A percentile compares a stretch with the other conserved stretches of the same genome.
Conservation (phyloP, 2,113 vertebrate genomes). For the Ammodramus savannarum region DNA sequence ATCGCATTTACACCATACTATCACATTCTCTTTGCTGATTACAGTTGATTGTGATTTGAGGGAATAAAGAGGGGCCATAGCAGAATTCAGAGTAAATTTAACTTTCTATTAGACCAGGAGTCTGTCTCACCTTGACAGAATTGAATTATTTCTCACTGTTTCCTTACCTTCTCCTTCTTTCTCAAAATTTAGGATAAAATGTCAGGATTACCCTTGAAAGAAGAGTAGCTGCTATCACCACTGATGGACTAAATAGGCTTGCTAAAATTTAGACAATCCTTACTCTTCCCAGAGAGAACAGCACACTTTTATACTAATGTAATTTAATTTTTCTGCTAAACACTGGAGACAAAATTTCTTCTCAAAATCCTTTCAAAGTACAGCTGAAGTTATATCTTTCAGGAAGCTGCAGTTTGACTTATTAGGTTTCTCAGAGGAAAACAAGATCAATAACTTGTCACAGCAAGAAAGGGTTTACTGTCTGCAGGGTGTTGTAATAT, state of each 20-base stretch:
- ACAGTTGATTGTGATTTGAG: background rate
- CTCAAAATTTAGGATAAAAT: background rate
- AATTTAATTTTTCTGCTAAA: slow-evolving; percentile 1
- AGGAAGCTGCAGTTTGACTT: slow-evolving; percentile 55
- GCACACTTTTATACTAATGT: background rate
- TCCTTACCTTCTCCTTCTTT: background rate
- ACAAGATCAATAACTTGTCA: slow-evolving; percentile 72
- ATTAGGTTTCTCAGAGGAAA: slow-evolving; percentile 63
- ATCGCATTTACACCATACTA: background rate
- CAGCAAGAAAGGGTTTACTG: slow-evolving; percentile 61
- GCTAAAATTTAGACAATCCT: background rate
- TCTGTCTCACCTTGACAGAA: background rate
- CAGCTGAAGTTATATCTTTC: slow-evolving; percentile 12
- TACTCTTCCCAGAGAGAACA: background rate
- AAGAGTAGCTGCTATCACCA: background rate
- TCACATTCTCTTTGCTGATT: background rate
- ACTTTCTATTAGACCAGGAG: background rate
- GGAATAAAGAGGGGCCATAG: background rate
- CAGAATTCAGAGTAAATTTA: background rate
- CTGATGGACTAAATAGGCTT: background rate
- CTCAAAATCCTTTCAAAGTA: background rate
- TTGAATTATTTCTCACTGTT: background rate
- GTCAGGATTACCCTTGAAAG: background rate
- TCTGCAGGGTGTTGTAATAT: slow-evolving; percentile 48
- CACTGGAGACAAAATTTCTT: slow-evolving; percentile 7